Evolutionary conservation across 2,888 invertebrate species (phyloP).

Genomic region (Leucophenga montana): DNA sequence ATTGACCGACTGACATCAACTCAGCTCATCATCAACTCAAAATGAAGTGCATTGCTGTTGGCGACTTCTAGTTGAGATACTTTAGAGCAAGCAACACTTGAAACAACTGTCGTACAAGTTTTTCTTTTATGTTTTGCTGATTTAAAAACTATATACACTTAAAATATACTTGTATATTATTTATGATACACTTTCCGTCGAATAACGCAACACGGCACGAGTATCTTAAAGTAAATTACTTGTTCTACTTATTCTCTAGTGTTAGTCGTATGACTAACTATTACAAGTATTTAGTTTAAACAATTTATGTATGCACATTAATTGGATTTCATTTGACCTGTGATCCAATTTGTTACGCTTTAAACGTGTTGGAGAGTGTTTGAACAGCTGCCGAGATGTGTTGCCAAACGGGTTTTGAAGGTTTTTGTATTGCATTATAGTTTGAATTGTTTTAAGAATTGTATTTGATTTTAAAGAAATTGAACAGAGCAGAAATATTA

Average conservation of each 20-base stretch:
- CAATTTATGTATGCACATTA: constrained; percentile 30
- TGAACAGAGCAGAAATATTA: too few relatives aligned
- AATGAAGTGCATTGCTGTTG: too few relatives aligned
- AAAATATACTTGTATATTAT: constrained; percentile 50
- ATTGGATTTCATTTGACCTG: constrained; percentile 48
- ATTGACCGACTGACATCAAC: constrained; percentile 3
- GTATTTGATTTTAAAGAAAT: too few relatives aligned
- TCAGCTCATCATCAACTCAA: neutral
- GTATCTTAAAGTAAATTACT: constrained; percentile 1
- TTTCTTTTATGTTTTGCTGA: constrained; percentile 26
- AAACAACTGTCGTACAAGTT: neutral
- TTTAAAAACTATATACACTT: constrained; percentile 23
- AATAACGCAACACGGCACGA: constrained; percentile 38
- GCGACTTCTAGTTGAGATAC: too few relatives aligned
- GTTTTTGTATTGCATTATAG: too few relatives aligned
- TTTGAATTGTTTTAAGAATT: too few relatives aligned
- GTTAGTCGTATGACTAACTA: neutral
- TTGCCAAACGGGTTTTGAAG: constrained; percentile 8
- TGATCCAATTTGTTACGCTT: constrained; percentile 46
- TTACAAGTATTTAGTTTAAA: neutral
- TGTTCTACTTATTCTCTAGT: neutral
- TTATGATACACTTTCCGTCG: constrained; percentile 62
- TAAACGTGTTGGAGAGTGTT: neutral
- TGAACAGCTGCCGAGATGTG: constrained; percentile 3
- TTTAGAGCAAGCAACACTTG: too few relatives aligned